Conservation (phyloP, 2,113 vertebrate genomes). For the Apteryx mantelli region DNA sequence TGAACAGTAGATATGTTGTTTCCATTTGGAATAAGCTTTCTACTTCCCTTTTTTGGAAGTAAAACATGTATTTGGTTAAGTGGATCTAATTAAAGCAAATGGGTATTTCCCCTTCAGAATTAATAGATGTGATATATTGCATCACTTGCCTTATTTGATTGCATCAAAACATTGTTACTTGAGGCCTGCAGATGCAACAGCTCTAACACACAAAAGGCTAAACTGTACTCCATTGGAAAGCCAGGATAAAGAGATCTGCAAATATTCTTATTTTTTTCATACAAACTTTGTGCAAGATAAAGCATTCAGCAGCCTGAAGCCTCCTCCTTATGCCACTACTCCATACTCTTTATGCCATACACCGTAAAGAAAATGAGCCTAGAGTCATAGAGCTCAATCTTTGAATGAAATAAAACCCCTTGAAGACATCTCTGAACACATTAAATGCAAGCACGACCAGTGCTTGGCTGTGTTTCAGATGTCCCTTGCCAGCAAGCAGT, state of each 20-base stretch:
- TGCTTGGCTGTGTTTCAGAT: background rate
- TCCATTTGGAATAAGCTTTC: background rate
- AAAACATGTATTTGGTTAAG: background rate
- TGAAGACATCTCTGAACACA: background rate
- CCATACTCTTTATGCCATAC: background rate
- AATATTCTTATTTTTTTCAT: background rate
- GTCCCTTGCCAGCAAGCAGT: fast-evolving
- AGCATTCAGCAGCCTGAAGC: background rate
- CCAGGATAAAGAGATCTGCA: background rate
- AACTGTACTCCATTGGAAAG: background rate
- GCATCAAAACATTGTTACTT: background rate
- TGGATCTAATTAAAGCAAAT: conserved; percentile 62
- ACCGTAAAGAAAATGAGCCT: background rate
- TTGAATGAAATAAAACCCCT: background rate
- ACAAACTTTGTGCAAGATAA: background rate
- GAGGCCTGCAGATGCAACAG: background rate
- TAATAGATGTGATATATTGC: conserved; percentile 44
- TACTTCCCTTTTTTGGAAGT: background rate
- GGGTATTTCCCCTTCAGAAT: conserved; percentile 57
- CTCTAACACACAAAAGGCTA: background rate
- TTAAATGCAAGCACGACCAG: background rate
- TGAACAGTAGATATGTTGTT: background rate
- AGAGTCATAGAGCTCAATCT: background rate
- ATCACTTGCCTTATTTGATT: conserved; percentile 20
- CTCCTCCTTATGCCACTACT: background rate